These are phyloP conservation scores for Bubo scandiacus DNA, from an alignment of 2,113 vertebrate genomes.

Conservation along the genomic window DNA sequence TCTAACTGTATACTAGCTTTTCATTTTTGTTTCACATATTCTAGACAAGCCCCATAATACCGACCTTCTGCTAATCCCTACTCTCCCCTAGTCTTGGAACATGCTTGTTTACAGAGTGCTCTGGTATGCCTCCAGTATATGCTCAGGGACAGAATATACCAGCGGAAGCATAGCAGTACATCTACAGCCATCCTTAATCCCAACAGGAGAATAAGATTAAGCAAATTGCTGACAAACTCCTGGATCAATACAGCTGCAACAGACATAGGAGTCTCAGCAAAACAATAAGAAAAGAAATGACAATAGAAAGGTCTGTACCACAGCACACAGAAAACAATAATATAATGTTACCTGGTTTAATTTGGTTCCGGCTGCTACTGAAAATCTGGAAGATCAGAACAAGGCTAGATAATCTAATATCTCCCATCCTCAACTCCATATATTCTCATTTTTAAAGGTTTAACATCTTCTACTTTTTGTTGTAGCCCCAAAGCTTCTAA, in stretches of 20 bases:
- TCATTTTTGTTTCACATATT: not conserved
- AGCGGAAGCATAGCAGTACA: not conserved
- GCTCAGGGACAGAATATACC: not conserved
- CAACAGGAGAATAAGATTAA: not conserved
- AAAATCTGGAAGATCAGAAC: not conserved
- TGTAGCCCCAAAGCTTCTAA: not conserved
- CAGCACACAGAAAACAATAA: not conserved
- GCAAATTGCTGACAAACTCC: not conserved
- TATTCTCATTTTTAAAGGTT: not conserved
- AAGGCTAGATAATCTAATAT: not conserved
- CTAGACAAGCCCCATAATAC: not conserved
- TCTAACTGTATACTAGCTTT: not conserved
- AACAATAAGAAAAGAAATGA: not conserved
- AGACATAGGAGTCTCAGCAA: not conserved
- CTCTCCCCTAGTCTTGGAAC: not conserved
- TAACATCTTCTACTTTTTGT: not conserved
- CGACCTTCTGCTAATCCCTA: not conserved
- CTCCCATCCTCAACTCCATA: not conserved
- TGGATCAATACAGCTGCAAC: not conserved
- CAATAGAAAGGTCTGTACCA: not conserved
- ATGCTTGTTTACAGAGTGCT: not conserved
- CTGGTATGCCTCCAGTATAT: not conserved
- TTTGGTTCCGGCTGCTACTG: not conserved
- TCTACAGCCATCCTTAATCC: not conserved
- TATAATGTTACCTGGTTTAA: not conserved